Base-by-base conservation (phyloP, 1,140 invertebrate species). In the Xylocopa sonorina region DNA sequence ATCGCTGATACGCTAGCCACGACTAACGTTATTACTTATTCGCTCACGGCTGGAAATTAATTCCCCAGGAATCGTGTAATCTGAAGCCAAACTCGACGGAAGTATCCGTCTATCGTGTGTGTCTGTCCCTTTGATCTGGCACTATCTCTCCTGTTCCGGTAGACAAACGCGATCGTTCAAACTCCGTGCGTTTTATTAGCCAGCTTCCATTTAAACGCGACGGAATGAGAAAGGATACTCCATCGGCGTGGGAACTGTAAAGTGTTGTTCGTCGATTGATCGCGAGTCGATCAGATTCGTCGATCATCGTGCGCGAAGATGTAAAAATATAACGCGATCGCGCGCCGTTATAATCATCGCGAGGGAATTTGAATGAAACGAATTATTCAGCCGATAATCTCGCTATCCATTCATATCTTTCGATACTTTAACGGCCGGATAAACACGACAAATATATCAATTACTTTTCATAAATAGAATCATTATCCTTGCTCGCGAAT, bases 51-150 rank as follows among this genome's bases (percentile, higher is more conserved):
- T 32, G 46, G 27, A 67, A 67, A 67, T 67, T 48, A 67, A 50
- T 67, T 50, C 64, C 18, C 18, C n/a, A n/a, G 18, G 29, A 50
- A 67, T 67, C 43, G 43, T 29, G 29, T 55, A 69, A 69, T 55
- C 68, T 50, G 74, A 62, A 64, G 50, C 43, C 55, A 58, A 68
- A 76, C 51, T 72, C 50, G 18, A 29, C 51, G 24, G 32, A 48
- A 46, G 51, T 57, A 60, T n/a, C 38, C 38, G 32, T 46, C 9
- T 12, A 53, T 21, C n/a, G 14, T 29, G 43, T 51, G 14, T 29
- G 24, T 72, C 14, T 10, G 29, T 60, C 27, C 29, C 41, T 67
- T 58, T 58, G 69, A 57, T 58, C 53, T 60, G 21, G 48, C 27
- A 48, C 29, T 43, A 72, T n/a, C 41, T 57, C 46, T n/a, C 51